Percentiles rank a stretch among this genome's conserved stretches.
Evolutionary conservation across 1,140 invertebrate species (phyloP).

Genomic region (Chironomus tepperi): DNA sequence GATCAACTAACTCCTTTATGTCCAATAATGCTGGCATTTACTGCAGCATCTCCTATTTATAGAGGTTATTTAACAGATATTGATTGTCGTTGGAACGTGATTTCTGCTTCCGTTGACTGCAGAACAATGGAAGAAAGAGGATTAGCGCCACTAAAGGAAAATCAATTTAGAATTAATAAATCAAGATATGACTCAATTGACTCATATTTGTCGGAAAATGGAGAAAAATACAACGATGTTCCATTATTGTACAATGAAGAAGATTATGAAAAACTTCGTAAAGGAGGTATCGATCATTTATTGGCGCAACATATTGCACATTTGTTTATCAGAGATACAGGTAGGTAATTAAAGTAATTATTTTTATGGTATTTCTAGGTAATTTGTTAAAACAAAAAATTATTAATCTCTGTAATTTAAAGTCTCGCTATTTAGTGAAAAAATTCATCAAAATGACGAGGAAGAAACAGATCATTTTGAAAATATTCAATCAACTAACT

Average conservation of each 20-base stretch:
- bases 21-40: slow-evolving; percentile 94
- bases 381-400: too few species aligned
- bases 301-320: slow-evolving; percentile 94
- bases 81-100: slow-evolving; percentile 96
- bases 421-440: slow-evolving; percentile 92
- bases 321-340: slow-evolving; percentile 93
- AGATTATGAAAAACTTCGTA: slow-evolving; percentile 70
- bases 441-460: slow-evolving; percentile 87
- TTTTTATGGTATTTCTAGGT: too few species aligned
- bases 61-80: slow-evolving; percentile 88
- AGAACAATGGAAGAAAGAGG: slow-evolving; percentile 91
- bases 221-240: slow-evolving; percentile 87
- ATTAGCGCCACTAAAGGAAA: slow-evolving; percentile 59
- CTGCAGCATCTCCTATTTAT: slow-evolving; percentile 91
- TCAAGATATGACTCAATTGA: slow-evolving; percentile 97
- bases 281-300: slow-evolving; percentile 82
- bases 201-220: slow-evolving; percentile 84
- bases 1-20: slow-evolving; percentile 96
- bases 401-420: too few species aligned
- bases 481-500: slow-evolving; percentile 99
- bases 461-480: slow-evolving; percentile 98
- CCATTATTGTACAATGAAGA: slow-evolving; percentile 76
- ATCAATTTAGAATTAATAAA: slow-evolving; percentile 85
- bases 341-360: too few species aligned
- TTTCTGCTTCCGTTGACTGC: slow-evolving; percentile 91